A percentile compares a stretch with the other conserved stretches of the same genome.
Evolutionary conservation across 2,113 vertebrate genomes (phyloP).

Genomic region (Muscicapa adusta): DNA sequence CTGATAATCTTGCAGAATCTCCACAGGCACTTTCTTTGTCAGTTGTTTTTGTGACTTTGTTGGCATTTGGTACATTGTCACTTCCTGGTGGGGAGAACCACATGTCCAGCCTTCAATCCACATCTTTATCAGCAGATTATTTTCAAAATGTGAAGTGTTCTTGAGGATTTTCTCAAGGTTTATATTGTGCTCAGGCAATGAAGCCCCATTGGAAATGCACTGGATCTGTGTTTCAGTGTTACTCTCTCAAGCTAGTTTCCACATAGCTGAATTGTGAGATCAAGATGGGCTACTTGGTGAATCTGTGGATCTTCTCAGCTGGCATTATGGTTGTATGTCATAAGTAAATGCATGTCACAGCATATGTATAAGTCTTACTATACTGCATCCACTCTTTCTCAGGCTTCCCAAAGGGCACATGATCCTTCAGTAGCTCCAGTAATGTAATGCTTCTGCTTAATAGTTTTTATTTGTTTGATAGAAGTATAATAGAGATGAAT

Average conservation of each 20-base stretch:
- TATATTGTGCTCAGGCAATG: background rate
- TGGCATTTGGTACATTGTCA: background rate
- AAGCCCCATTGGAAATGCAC: background rate
- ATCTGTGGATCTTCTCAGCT: background rate
- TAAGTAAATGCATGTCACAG: background rate
- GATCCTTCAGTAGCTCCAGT: background rate
- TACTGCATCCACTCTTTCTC: background rate
- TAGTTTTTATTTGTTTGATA: background rate
- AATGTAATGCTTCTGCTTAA: background rate
- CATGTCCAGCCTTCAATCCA: background rate
- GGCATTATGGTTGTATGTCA: background rate
- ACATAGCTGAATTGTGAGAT: background rate
- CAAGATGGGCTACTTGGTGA: background rate
- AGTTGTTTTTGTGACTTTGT: background rate
- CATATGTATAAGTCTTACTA: background rate
- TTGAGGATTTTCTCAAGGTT: background rate
- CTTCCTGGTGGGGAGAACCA: background rate
- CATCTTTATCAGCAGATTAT: background rate
- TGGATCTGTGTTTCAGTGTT: background rate
- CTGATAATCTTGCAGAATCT: background rate
- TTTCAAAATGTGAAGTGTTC: background rate
- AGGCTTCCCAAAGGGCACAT: background rate
- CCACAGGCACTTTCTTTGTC: background rate
- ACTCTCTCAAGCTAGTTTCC: background rate
- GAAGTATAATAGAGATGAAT: background rate